Evolutionary conservation across 1,140 invertebrate genomes (phyloP).

Genomic region (Drosophila nigrodunni): DNA sequence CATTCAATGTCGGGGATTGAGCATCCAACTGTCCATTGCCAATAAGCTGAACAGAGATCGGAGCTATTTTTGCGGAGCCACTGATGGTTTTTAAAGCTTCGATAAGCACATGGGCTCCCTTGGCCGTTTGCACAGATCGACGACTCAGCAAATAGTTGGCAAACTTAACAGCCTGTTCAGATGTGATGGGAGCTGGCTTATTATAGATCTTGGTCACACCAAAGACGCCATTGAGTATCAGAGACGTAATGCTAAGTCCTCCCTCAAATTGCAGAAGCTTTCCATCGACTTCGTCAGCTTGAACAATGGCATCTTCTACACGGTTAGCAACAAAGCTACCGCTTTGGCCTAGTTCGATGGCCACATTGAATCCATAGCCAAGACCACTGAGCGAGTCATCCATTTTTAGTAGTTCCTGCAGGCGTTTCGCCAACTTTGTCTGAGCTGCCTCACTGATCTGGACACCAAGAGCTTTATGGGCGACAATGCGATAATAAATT

Average conservation of each 20-base stretch:
- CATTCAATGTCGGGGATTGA: conserved; percentile 89
- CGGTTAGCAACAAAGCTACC: conserved; percentile 91
- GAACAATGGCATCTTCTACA: conserved; percentile 95
- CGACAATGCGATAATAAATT: conserved; percentile 72
- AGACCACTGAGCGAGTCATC: conserved; percentile 91
- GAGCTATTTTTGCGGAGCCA: conserved; percentile 84
- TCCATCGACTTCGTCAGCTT: conserved; percentile 97
- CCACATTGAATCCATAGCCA: conserved; percentile 93
- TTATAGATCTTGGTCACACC: conserved; percentile 89
- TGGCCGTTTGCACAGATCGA: conserved; percentile 93
- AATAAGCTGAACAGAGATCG: conserved; percentile 92
- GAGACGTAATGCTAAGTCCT: conserved; percentile 88
- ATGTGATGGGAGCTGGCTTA: conserved; percentile 89
- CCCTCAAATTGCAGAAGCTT: conserved; percentile 96
- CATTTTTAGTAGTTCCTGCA: conserved; percentile 90
- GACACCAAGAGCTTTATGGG: conserved; percentile 68
- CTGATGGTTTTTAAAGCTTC: conserved; percentile 89
- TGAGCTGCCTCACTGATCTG: conserved; percentile 85
- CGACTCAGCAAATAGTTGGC: conserved; percentile 96
- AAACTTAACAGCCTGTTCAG: conserved; percentile 95
- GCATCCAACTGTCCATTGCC: conserved; percentile 90
- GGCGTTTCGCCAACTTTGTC: conserved; percentile 87
- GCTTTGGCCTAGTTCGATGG: conserved; percentile 87
- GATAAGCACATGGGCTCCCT: conserved; percentile 92
- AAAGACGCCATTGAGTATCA: conserved; percentile 86